phyloP scores from a whole-genome alignment of 2,113 vertebrate genomes.

The Mandrillus leucophaeus region DNA sequence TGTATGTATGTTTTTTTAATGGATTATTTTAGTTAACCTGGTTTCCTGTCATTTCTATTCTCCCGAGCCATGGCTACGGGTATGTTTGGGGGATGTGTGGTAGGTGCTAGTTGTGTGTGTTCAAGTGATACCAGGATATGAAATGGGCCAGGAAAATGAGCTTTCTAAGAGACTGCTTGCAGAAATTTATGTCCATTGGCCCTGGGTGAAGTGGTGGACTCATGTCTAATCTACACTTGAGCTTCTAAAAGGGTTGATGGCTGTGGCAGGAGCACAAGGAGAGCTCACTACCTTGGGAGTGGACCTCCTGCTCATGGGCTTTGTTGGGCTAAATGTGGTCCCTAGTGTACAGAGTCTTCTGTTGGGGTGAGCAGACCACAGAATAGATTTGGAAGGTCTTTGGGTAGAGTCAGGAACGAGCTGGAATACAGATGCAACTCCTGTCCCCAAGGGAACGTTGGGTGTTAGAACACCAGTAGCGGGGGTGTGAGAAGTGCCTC shows the following conservation, averaged over 20 bases:
- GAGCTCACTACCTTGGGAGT: neutral
- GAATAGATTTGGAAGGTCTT: neutral
- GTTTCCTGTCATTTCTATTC: neutral
- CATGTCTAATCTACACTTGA: neutral
- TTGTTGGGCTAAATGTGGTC: neutral
- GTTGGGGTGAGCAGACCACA: neutral
- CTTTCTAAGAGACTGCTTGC: neutral
- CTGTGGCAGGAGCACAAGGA: neutral
- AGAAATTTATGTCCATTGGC: neutral
- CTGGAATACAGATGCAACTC: neutral
- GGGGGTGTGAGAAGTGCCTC: rapidly evolving
- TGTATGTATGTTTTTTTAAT: neutral
- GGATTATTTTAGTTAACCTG: neutral
- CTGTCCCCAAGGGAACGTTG: neutral
- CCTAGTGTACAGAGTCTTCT: neutral
- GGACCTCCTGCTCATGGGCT: neutral
- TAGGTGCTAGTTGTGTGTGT: neutral
- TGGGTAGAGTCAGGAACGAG: neutral
- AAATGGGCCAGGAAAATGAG: neutral
- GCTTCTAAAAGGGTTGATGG: neutral
- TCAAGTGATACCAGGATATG: neutral
- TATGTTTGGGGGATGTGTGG: neutral
- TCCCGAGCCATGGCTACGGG: neutral
- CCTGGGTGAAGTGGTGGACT: neutral
- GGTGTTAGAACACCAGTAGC: neutral